Percentiles rank a stretch among this genome's conserved stretches.
Evolutionary conservation across 2,797 vertebrate genomes (phyloP).

Genomic region (Tamandua tetradactyla): DNA sequence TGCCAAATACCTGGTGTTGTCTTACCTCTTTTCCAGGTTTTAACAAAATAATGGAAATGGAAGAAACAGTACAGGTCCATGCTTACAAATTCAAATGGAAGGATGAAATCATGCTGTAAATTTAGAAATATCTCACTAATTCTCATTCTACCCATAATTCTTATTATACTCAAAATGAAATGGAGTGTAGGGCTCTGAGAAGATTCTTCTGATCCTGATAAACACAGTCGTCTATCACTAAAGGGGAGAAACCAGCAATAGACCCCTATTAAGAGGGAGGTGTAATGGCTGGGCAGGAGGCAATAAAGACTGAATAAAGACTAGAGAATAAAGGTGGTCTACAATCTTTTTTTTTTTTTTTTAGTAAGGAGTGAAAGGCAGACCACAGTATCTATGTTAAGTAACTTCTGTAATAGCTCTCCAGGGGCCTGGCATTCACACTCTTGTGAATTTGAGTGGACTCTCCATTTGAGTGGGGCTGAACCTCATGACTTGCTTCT

Average conservation of each 20-base stretch:
- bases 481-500: not conserved
- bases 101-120: not conserved
- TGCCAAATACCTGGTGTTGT: not conserved
- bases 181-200: not conserved
- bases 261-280: not conserved
- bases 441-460: too few species aligned
- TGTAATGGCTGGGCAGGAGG: not conserved
- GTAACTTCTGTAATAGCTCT: not conserved
- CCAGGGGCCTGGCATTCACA: not conserved
- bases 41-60: not conserved
- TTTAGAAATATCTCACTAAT: slow-evolving; percentile 18
- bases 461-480: not conserved
- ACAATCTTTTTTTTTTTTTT: not conserved
- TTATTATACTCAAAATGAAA: slow-evolving; percentile 21
- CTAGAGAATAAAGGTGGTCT: not conserved
- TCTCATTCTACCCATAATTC: not conserved
- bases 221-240: not conserved
- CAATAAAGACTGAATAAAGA: not conserved
- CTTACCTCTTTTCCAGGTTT: not conserved
- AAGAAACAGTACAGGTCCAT: not conserved
- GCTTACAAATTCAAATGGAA: not conserved
- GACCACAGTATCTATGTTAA: not conserved
- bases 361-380: not conserved
- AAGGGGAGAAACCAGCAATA: not conserved
- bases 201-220: not conserved